Conservation (phyloP, 2,888 invertebrate genomes). For the Acronicta psi region DNA sequence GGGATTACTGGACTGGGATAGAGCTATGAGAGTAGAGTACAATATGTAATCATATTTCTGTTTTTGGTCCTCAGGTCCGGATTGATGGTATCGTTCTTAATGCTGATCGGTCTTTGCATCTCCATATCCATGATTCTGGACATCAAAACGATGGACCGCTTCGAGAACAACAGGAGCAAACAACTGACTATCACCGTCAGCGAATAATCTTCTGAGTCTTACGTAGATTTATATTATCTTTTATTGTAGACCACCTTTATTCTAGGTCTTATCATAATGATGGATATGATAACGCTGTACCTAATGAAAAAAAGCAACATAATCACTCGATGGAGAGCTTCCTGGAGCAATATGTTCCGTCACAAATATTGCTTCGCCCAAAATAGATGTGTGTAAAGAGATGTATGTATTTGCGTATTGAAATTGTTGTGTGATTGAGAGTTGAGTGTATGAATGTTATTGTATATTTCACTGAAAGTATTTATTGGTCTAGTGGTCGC, state of each 20-base stretch:
- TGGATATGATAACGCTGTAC: conserved; percentile 34
- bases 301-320: conserved; percentile 30
- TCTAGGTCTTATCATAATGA: conserved; percentile 18
- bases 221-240: not conserved
- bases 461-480: too few relatives aligned
- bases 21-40: too few relatives aligned
- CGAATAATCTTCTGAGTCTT: conserved; percentile 85
- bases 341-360: conserved; percentile 36
- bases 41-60: not conserved
- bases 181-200: conserved; percentile 94
- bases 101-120: conserved; percentile 93
- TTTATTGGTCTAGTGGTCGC: too few relatives aligned
- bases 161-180: conserved; percentile 98
- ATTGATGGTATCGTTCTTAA: conserved; percentile 93
- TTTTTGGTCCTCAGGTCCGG: conserved; percentile 90
- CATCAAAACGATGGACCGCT: conserved; percentile 98
- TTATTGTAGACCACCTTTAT: not conserved
- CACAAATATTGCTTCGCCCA: conserved; percentile 12
- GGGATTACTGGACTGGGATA: too few relatives aligned
- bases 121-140: conserved; percentile 96
- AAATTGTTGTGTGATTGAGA: not conserved
- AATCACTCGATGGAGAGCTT: conserved; percentile 45
- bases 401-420: conserved; percentile 15
- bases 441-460: not conserved
- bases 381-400: conserved; percentile 26